Evolutionary conservation across 2,797 vertebrate genomes (phyloP).

Genomic region (Helostoma temminkii): DNA sequence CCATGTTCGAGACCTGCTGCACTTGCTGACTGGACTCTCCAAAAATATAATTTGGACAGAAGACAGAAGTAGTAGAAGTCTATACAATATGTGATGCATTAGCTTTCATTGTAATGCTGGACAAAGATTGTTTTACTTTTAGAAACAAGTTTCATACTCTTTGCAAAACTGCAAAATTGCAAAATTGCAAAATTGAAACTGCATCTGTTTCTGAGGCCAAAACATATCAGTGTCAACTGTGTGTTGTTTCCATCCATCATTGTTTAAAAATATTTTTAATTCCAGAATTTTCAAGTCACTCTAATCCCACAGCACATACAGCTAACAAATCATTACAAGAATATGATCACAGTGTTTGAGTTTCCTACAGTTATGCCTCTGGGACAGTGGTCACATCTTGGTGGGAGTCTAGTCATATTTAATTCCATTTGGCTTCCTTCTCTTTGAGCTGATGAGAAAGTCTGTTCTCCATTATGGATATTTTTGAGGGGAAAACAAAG

Average conservation of each 20-base stretch:
- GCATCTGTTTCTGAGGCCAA: constrained; percentile 15
- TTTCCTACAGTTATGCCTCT: constrained; percentile 57
- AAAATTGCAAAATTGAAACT: background rate
- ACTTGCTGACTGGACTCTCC: background rate
- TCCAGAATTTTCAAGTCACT: constrained; percentile 35
- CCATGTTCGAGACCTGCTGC: background rate
- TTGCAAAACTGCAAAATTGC: too few relatives aligned
- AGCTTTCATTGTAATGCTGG: constrained; percentile 3
- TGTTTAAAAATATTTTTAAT: constrained; percentile 34
- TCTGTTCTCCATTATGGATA: constrained; percentile 68
- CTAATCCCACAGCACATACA: constrained; percentile 48
- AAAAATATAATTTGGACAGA: background rate
- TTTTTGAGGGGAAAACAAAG: constrained; percentile 47
- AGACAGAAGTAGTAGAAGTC: background rate
- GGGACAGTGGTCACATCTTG: constrained; percentile 68
- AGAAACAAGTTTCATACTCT: background rate
- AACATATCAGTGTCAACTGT: constrained; percentile 20
- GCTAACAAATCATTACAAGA: constrained; percentile 68
- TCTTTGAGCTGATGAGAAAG: constrained; percentile 53
- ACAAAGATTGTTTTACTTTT: constrained; percentile 15
- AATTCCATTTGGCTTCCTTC: constrained; percentile 60
- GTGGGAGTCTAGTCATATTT: constrained; percentile 64
- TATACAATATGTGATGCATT: constrained; percentile 10
- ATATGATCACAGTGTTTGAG: constrained; percentile 67
- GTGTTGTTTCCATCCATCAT: constrained; percentile 35